A percentile compares a stretch with the other conserved stretches of the same genome.
Conservation (phyloP, 2,113 vertebrate genomes). For the Ceyx margarethae region DNA sequence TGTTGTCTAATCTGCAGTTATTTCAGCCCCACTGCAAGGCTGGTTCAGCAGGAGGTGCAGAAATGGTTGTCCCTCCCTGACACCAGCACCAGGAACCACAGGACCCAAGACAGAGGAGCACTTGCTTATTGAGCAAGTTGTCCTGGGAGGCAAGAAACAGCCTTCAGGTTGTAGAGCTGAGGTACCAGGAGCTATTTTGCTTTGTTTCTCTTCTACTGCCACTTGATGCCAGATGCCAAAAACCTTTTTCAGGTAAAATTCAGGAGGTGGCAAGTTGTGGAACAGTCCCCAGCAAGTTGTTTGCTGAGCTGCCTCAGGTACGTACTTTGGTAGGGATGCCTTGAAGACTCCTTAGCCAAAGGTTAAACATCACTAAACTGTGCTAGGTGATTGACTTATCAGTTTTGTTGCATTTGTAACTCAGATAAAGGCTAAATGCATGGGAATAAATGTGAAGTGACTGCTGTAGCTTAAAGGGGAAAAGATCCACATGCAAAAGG, state of each 20-base stretch:
- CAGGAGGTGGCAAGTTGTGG: background rate
- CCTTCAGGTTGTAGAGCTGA: fast-evolving
- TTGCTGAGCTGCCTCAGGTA: background rate
- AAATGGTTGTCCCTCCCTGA: fast-evolving
- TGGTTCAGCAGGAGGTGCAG: background rate
- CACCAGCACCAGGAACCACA: fast-evolving
- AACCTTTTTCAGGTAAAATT: background rate
- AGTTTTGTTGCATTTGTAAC: background rate
- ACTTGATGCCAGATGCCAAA: background rate
- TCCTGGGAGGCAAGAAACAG: background rate
- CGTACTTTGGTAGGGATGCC: background rate
- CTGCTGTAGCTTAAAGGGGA: background rate
- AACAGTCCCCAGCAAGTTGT: background rate
- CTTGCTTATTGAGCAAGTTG: background rate
- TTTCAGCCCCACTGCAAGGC: background rate
- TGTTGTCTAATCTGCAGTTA: background rate
- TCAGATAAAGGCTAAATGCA: background rate
- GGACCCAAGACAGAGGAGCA: background rate
- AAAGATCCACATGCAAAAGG: background rate
- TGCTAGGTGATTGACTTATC: background rate
- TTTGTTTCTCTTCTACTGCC: background rate
- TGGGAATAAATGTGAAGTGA: background rate
- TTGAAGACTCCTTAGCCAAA: background rate
- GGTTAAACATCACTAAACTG: background rate
- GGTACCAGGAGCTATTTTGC: background rate